Base-by-base conservation (phyloP, 2,797 vertebrate species). In the Uromys caudimaculatus region DNA sequence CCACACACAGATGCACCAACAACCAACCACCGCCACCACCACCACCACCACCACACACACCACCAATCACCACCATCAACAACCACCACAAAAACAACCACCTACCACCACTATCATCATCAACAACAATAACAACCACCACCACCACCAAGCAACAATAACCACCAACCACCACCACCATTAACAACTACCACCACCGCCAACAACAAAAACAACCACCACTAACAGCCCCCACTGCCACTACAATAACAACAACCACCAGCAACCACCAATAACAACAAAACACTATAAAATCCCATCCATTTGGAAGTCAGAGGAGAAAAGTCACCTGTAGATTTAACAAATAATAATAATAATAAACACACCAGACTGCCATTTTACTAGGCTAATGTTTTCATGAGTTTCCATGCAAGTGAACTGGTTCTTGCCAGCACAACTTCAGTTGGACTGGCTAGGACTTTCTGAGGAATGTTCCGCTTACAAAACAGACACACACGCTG, bases 281-380 rank as follows among this genome's bases (percentile, higher is more conserved):
- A 64, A 35, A 50, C 60, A 86, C 32, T 86, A n/a, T 69, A n/a
- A 85, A 91, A 83, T 62, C 19, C 3, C 41, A 94, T 92, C 14
- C 64, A 23, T 44, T 89, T 93, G 89, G 41, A 91, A 95, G 77
- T 91, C 62, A 84, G 64, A 91, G 75, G 27, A 58, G 14, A 47
- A 73, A 92, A 84, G 69, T 93, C 35, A 71, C 44, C 5, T 29
- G 50, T 5, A 41, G 16, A 13, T 83, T 85, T 85, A 9, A 71
- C n/a, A 7, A 19, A 56, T 56, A 6, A 58, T 58, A 6, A 58
- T 44, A 44, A 54, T 54, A 24, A 60, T 67, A 35, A 64, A 52
- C 52, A 54, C 12, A 73, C 29, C 52, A 78, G 35, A 52, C 11
- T 9, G 1, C 16, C n/a, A 64, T 94, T 84, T 96, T 7, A 73